Evolutionary conservation across 2,113 vertebrate species (phyloP).

Genomic region (Prunella fulvescens): DNA sequence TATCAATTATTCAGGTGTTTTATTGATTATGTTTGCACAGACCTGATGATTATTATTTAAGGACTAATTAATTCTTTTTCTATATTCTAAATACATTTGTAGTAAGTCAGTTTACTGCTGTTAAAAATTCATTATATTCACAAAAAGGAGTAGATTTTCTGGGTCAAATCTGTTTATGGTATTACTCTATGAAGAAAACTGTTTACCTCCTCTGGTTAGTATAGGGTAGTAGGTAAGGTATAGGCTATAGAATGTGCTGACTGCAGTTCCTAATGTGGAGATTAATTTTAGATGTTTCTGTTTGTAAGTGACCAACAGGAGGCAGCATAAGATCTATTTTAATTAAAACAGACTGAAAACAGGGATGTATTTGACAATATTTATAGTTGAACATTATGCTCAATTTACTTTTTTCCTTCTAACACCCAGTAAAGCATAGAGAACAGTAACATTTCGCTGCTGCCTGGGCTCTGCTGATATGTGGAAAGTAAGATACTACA

Average conservation of each 20-base stretch:
- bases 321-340: slow-evolving; percentile 23
- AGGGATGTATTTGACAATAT: neutral
- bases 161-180: neutral
- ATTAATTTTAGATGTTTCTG: neutral
- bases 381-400: neutral
- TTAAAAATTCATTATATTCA: neutral
- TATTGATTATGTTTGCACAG: slow-evolving; percentile 37
- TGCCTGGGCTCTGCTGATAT: slow-evolving; percentile 26
- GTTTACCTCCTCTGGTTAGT: neutral
- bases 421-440: neutral
- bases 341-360: neutral
- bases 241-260: neutral
- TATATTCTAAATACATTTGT: neutral
- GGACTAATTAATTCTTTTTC: slow-evolving; percentile 1
- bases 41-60: slow-evolving; percentile 12
- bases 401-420: neutral
- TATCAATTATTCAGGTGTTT: slow-evolving; percentile 12
- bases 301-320: slow-evolving; percentile 21
- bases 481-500: neutral
- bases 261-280: neutral
- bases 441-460: neutral
- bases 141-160: neutral
- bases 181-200: neutral
- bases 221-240: neutral
- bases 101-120: neutral